These are phyloP conservation scores for Holacanthus passer DNA, from an alignment of 2,113 vertebrate species.

Conservation along the genomic window DNA sequence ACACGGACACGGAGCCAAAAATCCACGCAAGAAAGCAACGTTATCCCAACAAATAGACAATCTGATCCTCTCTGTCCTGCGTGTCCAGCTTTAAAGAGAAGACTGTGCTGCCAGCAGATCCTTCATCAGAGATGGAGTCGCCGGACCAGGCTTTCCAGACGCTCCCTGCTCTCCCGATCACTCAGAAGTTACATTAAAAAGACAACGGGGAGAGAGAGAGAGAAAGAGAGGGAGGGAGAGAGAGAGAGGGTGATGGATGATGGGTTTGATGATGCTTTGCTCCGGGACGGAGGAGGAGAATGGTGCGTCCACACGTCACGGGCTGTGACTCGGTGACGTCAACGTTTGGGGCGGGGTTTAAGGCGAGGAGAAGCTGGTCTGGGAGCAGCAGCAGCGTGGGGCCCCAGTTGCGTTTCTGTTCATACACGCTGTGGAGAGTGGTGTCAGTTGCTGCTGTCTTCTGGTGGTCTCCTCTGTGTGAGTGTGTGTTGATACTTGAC, in stretches of 20 bases:
- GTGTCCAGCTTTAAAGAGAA: conserved; percentile 57
- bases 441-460: not conserved
- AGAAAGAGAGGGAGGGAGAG: conserved; percentile 71
- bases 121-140: conserved; percentile 45
- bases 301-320: conserved; percentile 90
- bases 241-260: conserved; percentile 79
- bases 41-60: conserved; percentile 39
- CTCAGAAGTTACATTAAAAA: conserved; percentile 82
- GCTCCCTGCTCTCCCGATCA: conserved; percentile 68
- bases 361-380: conserved; percentile 83
- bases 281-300: conserved; percentile 85
- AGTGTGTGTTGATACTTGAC: not conserved
- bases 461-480: not conserved
- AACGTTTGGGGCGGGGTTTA: conserved; percentile 83
- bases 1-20: conserved; percentile 30
- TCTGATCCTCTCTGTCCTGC: conserved; percentile 52
- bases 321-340: conserved; percentile 89
- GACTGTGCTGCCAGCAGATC: conserved; percentile 36
- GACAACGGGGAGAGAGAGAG: conserved; percentile 68
- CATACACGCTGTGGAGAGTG: not conserved
- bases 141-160: conserved; percentile 66
- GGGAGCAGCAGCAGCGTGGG: conserved; percentile 78
- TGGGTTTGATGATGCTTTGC: conserved; percentile 82
- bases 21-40: conserved; percentile 53
- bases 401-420: conserved; percentile 6